Evolutionary conservation across 2,888 invertebrate species (phyloP).

Genomic region (Allolobophora icterica): DNA sequence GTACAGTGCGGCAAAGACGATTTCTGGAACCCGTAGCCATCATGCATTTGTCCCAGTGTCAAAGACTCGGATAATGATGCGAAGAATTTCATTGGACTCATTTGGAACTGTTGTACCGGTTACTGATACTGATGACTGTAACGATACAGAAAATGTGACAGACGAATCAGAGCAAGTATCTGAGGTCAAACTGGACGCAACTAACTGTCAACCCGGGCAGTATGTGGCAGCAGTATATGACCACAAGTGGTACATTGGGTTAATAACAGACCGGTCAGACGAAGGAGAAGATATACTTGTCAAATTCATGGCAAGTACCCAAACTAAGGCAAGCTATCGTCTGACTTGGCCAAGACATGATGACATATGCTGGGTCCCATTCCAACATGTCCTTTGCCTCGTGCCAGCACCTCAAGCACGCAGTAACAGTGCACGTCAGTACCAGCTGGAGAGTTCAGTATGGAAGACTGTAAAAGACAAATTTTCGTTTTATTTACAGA

Average conservation of each 20-base stretch:
- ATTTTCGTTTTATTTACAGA: not conserved
- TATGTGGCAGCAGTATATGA: constrained; percentile 31
- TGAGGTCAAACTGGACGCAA: not conserved
- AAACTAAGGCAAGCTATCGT: not conserved
- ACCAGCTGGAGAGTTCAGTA: not conserved
- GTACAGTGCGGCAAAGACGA: not conserved
- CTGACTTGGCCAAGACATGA: constrained; percentile 27
- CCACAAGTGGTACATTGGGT: constrained; percentile 31
- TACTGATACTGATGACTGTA: not conserved
- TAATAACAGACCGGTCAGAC: constrained; percentile 18
- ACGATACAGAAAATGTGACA: not conserved
- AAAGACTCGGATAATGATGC: not conserved
- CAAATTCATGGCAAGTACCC: constrained; percentile 3
- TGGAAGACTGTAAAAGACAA: not conserved
- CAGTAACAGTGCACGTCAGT: not conserved
- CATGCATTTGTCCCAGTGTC: constrained; percentile 27
- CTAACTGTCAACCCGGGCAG: not conserved
- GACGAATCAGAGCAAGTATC: not conserved
- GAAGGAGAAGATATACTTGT: not conserved
- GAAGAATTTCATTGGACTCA: constrained; percentile 15
- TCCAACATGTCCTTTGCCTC: not conserved
- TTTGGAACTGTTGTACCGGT: not conserved
- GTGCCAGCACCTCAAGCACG: not conserved
- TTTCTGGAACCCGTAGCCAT: constrained; percentile 26
- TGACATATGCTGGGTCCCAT: constrained; percentile 34